Conservation (phyloP, 2,113 vertebrate genomes). For the Anser cygnoides region DNA sequence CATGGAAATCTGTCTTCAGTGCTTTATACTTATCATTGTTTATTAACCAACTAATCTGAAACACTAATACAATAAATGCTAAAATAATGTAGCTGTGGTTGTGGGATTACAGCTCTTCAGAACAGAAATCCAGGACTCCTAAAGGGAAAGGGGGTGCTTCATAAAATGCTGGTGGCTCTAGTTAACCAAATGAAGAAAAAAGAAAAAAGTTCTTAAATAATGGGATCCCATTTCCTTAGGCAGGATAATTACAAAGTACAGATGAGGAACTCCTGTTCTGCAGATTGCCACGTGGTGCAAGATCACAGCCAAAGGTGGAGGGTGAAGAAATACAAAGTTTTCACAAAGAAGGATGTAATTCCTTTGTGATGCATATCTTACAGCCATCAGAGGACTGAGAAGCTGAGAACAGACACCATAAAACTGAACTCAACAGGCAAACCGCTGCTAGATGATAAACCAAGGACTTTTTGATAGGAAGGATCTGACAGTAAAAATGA, state of each 20-base stretch:
- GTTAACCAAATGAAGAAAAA: rapidly evolving
- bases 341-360: neutral
- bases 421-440: neutral
- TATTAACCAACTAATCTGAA: neutral
- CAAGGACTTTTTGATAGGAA: neutral
- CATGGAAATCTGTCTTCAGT: neutral
- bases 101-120: neutral
- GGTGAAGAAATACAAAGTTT: neutral
- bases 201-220: neutral
- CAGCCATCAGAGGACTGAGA: neutral
- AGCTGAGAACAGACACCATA: neutral
- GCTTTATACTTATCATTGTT: neutral
- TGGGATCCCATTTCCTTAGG: neutral
- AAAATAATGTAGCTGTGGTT: neutral
- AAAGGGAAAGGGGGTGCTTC: neutral
- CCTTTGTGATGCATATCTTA: neutral
- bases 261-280: neutral
- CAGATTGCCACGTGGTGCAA: neutral
- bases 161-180: neutral
- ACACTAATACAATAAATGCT: neutral
- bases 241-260: neutral
- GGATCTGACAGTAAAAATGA: neutral
- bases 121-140: neutral
- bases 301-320: neutral
- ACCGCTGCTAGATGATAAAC: neutral